Evolutionary conservation across 2,797 vertebrate species (phyloP), one percentile per base, ranked within the genome.

Genomic region (Syndactyla subalaris): DNA sequence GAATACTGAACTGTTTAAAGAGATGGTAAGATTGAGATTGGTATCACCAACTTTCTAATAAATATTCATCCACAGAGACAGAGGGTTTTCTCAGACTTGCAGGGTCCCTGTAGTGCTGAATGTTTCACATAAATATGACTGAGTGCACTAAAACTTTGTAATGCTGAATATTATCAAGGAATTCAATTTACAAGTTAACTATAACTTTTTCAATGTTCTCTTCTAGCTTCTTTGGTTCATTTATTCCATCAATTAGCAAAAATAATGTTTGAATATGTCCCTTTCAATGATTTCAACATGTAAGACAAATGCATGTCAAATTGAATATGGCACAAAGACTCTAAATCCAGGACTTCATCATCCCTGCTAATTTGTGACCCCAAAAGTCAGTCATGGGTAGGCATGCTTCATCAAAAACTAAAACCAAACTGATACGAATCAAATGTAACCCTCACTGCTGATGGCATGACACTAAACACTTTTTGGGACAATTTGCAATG

Each of bases 1-100:
- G 26, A 90, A 85, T 62, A 65, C 26, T 81, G 29, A 82, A 82
- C 59, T 61, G 51, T 74, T 84, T 92, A 19, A 94, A 93, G 70
- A 86, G 21, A 6, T 61, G 18, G 9, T 83, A 24, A 88, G 81
- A 93, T 27, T 45, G 83, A 92, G 75, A 88, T 46, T 86, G 58
- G 27, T 84, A 91, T 91, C 55, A 88, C 54, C 38, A 75, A 29
- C 34, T 68, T 79, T 91, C 51, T 96, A 87, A 95, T 95, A 88
- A 96, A 93, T 95, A 95, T 81, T 95, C 66, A 89, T 5, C 21
- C 29, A 58, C 10, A 22, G 81, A 94, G 49, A 63, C 20, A 76
- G 84, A 95, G 12, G 10, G 34, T 84, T 89, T 76, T 88, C 72
- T 68, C 34, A 97, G 34, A 89, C 18, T 26, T 86, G n/a, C 54